Evolutionary conservation across 2,797 vertebrate genomes (phyloP), one percentile per base, ranked within the genome.

Genomic region (Sparus aurata): DNA sequence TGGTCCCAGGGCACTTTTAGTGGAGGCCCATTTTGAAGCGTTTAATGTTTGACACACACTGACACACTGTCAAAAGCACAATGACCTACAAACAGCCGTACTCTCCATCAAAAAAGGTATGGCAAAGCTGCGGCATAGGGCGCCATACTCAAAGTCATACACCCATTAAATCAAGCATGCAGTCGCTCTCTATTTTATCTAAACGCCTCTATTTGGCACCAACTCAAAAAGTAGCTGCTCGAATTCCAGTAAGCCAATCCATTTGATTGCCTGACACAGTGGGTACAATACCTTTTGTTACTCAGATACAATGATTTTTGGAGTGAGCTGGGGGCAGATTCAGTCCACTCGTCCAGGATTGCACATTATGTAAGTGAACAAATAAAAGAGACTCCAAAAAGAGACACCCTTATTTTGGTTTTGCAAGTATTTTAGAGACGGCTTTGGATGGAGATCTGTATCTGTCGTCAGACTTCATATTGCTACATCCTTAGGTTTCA

Each of bases 1-100:
- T 75, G 64, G 75, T 93, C 93, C 91, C 92, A 85, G 77, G 92
- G 79, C 76, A 82, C 87, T 87, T 85, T 91, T 82, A 81, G 82
- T 58, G 70, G 69, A 88, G 84, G 77, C 71, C 88, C 81, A 85
- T 93, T 92, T 88, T 84, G 82, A 86, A 84, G 82, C 84, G 25
- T 94, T 95, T 92, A 86, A 80, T 91, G 90, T 93, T 94, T 93
- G 93, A 92, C 94, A 91, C 80, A 76, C 71, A 82, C 78, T 87
- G 86, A 90, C 89, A 90, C 74, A 69, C 82, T 91, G 91, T 94
- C 91, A 95, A 79, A 90, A 92, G 80, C 90, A 93, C 84, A 85
- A 86, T 92, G 91, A 93, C 89, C 92, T 92, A 89, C 87, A 91
- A 91, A 92, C 88, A 89, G 79, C 62, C 77, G 27, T 71, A 68